Base-by-base conservation (phyloP, 2,113 vertebrate genomes). In the Morone chrysops region DNA sequence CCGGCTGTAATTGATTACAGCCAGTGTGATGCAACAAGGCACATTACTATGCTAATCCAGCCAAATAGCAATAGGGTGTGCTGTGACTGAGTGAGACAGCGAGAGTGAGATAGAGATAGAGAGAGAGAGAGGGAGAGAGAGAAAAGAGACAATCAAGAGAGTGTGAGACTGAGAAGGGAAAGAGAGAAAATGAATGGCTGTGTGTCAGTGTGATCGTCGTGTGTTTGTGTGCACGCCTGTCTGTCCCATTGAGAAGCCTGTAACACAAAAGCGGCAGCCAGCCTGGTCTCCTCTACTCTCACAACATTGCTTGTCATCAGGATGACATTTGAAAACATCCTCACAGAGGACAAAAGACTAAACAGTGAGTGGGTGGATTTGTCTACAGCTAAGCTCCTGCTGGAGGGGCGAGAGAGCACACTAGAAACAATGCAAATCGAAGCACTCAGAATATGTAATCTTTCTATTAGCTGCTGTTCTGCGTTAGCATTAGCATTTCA, bases 1-100 rank as follows among this genome's bases (percentile, higher is more conserved):
- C 89, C 90, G 86, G 77, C 87, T 68, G 87, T 93, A 95, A 95
- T 95, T 94, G 94, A 95, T 95, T 95, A 93, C 87, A 87, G 80
- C 79, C 74, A 90, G 90, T 90, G 89, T 93, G 93, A 94, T 92
- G 90, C 89, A 92, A 93, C 90, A 90, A 88, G 89, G 75, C 90
- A 84, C 91, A 94, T 93, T 90, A 94, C 92, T 93, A 92, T 94
- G 89, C 92, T 93, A 95, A 95, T 95, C 94, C 93, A 54, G 83
- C 66, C 83, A 66, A 85, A 93, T 87, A 81, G 84, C 75, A 51
- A 41, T 63, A 87, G 82, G 78, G 72, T 73, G 75, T 47, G 62
- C 59, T 73, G 77, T 45, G 50, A 20, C 65, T 54, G 60, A 25
- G 53, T 38, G 36, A 41, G 41, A 41, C 38, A 25, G 67, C 56